Conservation (phyloP, 1,140 invertebrate species). For the Philopotamus ludificatus region DNA sequence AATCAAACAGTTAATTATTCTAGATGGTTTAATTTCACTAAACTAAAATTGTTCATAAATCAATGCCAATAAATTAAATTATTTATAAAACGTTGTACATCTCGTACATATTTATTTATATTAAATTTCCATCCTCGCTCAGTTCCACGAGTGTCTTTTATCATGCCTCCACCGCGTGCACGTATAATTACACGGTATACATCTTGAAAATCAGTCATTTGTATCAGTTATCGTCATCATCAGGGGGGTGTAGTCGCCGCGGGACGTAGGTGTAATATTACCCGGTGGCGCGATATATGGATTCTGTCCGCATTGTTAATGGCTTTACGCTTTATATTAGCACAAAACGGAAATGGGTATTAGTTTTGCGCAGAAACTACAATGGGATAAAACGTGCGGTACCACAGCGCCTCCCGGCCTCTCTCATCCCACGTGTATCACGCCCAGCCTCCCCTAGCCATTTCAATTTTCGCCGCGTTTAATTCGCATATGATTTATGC, state of each 20-base stretch:
- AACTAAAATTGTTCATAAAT: no score
- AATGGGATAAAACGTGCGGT: slow-evolving; percentile 17
- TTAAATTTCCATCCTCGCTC: no score
- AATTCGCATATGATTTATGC: slow-evolving; percentile 5
- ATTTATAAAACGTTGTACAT: no score
- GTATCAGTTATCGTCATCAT: slow-evolving; percentile 38
- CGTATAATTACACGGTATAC: slow-evolving; percentile 30
- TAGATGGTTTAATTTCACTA: no score
- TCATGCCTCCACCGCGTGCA: slow-evolving; percentile 15
- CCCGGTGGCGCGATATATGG: slow-evolving; percentile 35
- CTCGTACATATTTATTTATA: no score
- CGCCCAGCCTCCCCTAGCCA: neutral
- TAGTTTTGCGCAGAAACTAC: slow-evolving; percentile 33
- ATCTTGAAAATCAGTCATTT: slow-evolving; percentile 35
- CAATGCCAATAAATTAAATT: no score
- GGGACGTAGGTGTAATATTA: slow-evolving; percentile 30
- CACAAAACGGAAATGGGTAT: slow-evolving; percentile 39
- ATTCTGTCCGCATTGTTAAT: slow-evolving; percentile 41
- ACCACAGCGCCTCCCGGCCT: neutral
- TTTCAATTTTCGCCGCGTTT: slow-evolving; percentile 20
- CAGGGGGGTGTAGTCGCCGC: slow-evolving; percentile 15
- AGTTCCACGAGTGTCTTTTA: no score
- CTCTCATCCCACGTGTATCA: neutral
- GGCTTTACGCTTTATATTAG: slow-evolving; percentile 41
- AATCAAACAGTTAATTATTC: no score